Evolutionary conservation across 1,140 invertebrate species (phyloP), one percentile per base, ranked within the genome.

Genomic region (Bombus confusus): DNA sequence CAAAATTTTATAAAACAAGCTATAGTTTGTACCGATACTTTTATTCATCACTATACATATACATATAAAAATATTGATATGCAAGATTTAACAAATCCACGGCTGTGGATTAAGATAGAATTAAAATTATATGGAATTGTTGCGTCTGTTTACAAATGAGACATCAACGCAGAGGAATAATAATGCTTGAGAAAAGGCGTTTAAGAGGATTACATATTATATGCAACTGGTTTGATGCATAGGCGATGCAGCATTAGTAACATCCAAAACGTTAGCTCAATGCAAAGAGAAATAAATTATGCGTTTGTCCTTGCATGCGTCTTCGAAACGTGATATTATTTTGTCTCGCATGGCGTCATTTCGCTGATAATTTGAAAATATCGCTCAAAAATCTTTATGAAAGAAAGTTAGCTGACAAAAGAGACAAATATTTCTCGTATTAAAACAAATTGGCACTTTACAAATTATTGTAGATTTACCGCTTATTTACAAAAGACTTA

Each of bases 251-350:
- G 25, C 47, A 22, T 52, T 52, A 69, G 47, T 6, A 57, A 37
- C n/a, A 22, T 66, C 10, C 18, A 68, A 66, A 69, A 28, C 64
- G 22, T 72, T 41, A 52, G 47, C 18, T 52, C 18, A 52, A 52
- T 52, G 5, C 47, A 86, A 76, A 18, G 15, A 18, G 15, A 43
- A 62, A 75, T 5, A n/a, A 86, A 18, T 41, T 43, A 75, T 28
- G 25, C 37, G 52, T 78, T 74, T 66, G 25, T 80, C 43, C 31
- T 39, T 25, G 28, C 9, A 25, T 39, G 28, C 37, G 25, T 68
- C 39, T 43, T 8, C 6, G n/a, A 74, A 82, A 74, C 39, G 59
- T 64, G 59, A 9, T 18, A 66, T 64, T 73, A 1, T 75, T 59
- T 85, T 15, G 57, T 47, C 47, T 47, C 47, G 15, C 12, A 83